Evolutionary conservation across 2,888 invertebrate species (phyloP).

Genomic region (Lithophane leautieri): DNA sequence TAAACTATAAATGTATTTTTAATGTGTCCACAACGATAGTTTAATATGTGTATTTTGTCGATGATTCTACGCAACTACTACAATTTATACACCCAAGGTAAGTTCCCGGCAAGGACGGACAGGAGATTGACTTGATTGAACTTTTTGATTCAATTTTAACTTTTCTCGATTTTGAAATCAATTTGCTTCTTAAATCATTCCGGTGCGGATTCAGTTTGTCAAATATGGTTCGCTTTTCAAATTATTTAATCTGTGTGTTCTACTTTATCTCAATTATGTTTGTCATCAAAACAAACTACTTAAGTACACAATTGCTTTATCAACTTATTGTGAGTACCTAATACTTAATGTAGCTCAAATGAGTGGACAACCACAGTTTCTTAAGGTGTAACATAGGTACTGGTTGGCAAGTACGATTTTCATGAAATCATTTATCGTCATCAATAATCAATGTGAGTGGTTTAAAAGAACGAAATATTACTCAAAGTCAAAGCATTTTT

Average conservation of each 20-base stretch:
- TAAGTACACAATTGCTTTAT: not conserved
- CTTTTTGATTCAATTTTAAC: not conserved
- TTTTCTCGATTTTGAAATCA: conserved; percentile 19
- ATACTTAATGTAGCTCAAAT: not conserved
- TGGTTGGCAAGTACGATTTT: not conserved
- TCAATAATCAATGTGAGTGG: not conserved
- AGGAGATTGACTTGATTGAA: conserved; percentile 11
- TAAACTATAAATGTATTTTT: not conserved
- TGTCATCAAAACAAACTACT: not conserved
- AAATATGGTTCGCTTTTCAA: not conserved
- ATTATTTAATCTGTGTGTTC: not conserved
- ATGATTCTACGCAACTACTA: conserved; percentile 45
- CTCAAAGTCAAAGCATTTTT: not conserved
- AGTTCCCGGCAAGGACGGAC: not conserved
- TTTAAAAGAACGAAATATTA: not conserved
- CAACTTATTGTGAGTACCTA: not conserved
- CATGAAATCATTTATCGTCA: not conserved
- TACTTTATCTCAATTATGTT: not conserved
- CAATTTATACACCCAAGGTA: conserved; percentile 42
- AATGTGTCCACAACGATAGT: not conserved
- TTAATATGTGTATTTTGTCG: conserved; percentile 44
- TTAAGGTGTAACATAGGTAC: not conserved
- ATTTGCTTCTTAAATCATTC: conserved; percentile 10
- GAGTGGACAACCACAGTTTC: not conserved
- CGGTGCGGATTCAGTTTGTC: not conserved